Evolutionary conservation across 2,888 invertebrate genomes (phyloP), one percentile per base, ranked within the genome.

Genomic region (Podotricha telesiphe): DNA sequence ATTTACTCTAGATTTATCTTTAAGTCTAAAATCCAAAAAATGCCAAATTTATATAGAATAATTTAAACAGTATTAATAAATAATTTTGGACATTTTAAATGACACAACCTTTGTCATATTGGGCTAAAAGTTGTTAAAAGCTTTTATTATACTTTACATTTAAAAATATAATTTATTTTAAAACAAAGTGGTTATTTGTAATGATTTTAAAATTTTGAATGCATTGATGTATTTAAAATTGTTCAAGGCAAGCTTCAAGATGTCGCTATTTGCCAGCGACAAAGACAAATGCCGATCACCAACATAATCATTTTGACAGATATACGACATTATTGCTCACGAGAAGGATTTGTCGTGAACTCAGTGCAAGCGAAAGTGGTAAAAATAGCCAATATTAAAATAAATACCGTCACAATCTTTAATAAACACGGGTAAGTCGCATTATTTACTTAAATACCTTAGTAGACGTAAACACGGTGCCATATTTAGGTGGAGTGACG

Each of bases 401-500:
- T 22, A 62, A 65, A 67, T 47, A 40, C 58, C 51, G 37, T 51
- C 45, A 51, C 53, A 70, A 56, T 68, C 61, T 59, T 40, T 56
- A 68, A 51, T 22, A 45, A 47, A 42, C 58, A 71, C 58, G 65
- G 76, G 76, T 76, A 70, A 75, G 76, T 75, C 17, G 40, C 22
- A 47, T 47, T 55, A 37, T 42, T 28, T 34, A n/a, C 19, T 51
- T 47, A 22, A 65, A 47, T 62, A 53, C 20, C 8, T n/a, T 45
- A 47, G 37, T 51, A 53, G 61, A 50, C 45, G 65, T 69, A 71
- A 70, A 67, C 72, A 71, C 70, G 73, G 75, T 76, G 73, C 78
- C 76, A 77, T 83, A 81, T 85, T 82, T 82, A 81, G 84, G 85
- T 86, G 85, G 83, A 89, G 85, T 93, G 93, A 93, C 93, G 91